A percentile compares a stretch with the other conserved stretches of the same genome.
phyloP scores from a whole-genome alignment of 2,888 invertebrate genomes.

The Plagodis dolabraria region DNA sequence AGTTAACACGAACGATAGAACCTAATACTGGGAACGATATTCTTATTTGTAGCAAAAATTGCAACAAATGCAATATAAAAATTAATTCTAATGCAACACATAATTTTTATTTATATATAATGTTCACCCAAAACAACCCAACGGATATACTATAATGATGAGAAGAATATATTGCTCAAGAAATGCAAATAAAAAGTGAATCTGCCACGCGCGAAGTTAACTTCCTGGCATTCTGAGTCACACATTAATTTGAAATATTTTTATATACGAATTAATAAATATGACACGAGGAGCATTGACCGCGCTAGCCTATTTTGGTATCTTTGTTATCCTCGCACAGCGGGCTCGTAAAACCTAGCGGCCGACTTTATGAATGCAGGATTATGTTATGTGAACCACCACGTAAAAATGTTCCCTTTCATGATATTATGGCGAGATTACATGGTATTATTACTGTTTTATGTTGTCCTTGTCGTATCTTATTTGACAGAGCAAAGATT shows the following conservation, averaged over 20 bases:
- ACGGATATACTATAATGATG: too few species aligned
- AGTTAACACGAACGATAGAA: too few species aligned
- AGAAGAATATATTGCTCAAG: slow-evolving; percentile 18
- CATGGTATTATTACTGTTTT: slow-evolving; percentile 23
- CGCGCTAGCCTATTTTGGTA: slow-evolving; percentile 48
- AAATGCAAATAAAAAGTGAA: slow-evolving; percentile 42
- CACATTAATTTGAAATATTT: slow-evolving; percentile 36
- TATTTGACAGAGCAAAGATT: background rate
- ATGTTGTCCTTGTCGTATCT: slow-evolving; percentile 23
- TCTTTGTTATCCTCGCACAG: slow-evolving; percentile 45
- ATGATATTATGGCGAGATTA: slow-evolving; percentile 25
- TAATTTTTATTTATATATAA: too few species aligned
- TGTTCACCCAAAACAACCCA: too few species aligned
- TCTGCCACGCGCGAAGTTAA: slow-evolving; percentile 54
- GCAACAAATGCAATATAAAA: too few species aligned
- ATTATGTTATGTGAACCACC: slow-evolving; percentile 36
- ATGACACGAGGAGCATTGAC: slow-evolving; percentile 38
- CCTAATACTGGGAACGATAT: too few species aligned
- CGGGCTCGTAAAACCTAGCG: slow-evolving; percentile 49
- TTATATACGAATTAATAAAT: slow-evolving; percentile 64
- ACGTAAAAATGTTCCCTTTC: slow-evolving; percentile 33
- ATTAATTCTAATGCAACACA: too few species aligned
- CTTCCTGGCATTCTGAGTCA: slow-evolving; percentile 50
- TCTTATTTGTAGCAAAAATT: too few species aligned
- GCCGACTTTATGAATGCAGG: slow-evolving; percentile 40